A percentile compares a stretch with the other conserved stretches of the same genome.
phyloP scores from a whole-genome alignment of 1,140 invertebrate genomes.

The fruit fly (Drosophila melanogaster) region DNA sequence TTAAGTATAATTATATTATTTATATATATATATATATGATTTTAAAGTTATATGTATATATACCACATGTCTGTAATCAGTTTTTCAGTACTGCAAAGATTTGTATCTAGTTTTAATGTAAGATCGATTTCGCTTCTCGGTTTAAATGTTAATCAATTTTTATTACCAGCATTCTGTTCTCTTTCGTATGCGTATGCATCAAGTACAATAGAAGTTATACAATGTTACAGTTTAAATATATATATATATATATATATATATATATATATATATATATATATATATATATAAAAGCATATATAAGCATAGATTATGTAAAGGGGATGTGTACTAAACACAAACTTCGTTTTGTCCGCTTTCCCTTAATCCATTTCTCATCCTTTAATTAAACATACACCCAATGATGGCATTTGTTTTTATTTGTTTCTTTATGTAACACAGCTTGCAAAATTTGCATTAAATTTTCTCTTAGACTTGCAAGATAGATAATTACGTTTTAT shows the following conservation, averaged over 20 bases:
- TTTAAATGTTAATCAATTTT: slow-evolving; percentile 31
- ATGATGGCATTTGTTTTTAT: slow-evolving; percentile 25
- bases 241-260: slow-evolving; percentile 37
- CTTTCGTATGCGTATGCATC: slow-evolving; percentile 42
- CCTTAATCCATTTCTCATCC: slow-evolving; percentile 8
- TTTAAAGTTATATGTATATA: slow-evolving; percentile 34
- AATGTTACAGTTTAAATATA: slow-evolving; percentile 48
- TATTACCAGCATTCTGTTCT: slow-evolving; percentile 30
- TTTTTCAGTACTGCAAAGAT: slow-evolving; percentile 71
- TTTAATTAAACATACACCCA: slow-evolving; percentile 11
- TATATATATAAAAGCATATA: slow-evolving; percentile 26
- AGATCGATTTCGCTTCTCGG: slow-evolving; percentile 13
- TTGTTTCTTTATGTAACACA: slow-evolving; percentile 27
- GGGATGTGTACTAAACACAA: slow-evolving; percentile 35
- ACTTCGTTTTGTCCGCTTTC: slow-evolving; percentile 17
- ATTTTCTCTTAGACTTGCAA: slow-evolving; percentile 45
- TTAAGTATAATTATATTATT: slow-evolving; percentile 53
- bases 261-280: slow-evolving; percentile 22
- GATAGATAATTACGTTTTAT: slow-evolving; percentile 48
- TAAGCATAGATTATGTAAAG: slow-evolving; percentile 36
- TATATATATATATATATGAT: slow-evolving; percentile 43
- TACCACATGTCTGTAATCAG: slow-evolving; percentile 49
- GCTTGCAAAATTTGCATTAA: slow-evolving; percentile 45
- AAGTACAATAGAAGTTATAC: slow-evolving; percentile 39
- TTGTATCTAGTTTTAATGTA: slow-evolving; percentile 40